Evolutionary conservation across 2,113 vertebrate genomes (phyloP).

Genomic region (Talpa occidentalis): DNA sequence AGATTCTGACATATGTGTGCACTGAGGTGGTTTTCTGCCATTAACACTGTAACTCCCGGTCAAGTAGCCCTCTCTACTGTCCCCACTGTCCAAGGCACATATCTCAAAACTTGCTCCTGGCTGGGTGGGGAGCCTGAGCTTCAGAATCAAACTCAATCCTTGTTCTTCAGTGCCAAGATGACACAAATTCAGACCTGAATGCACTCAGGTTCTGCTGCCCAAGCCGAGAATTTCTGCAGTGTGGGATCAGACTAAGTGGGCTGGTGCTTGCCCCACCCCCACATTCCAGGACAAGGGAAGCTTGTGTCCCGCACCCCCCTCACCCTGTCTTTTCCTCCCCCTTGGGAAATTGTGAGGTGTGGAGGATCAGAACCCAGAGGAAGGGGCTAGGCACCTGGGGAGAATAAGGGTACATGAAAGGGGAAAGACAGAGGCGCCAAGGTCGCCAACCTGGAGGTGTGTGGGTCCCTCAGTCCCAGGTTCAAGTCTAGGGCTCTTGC

Average conservation of each 20-base stretch:
- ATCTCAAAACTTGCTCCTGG: neutral
- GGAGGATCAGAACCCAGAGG: neutral
- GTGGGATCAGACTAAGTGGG: accelerated
- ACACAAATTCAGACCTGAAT: no score
- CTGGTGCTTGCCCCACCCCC: accelerated
- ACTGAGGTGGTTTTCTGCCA: neutral
- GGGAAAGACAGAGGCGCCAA: accelerated
- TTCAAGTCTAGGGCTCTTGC: no score
- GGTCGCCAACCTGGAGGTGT: neutral
- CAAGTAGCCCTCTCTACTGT: neutral
- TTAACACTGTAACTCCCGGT: neutral
- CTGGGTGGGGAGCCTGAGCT: no score
- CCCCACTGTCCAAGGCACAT: neutral
- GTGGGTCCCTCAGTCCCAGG: neutral
- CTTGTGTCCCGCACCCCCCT: accelerated
- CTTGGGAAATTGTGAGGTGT: neutral
- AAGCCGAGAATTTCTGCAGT: neutral
- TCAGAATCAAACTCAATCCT: neutral
- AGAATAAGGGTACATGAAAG: accelerated
- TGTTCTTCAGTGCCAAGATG: accelerated
- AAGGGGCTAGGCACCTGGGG: neutral
- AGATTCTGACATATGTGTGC: neutral
- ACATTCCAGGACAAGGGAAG: accelerated
- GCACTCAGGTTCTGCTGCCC: neutral
- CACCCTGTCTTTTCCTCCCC: no score